Evolutionary conservation across 2,113 vertebrate species (phyloP).

Genomic region (Taxidea taxus): DNA sequence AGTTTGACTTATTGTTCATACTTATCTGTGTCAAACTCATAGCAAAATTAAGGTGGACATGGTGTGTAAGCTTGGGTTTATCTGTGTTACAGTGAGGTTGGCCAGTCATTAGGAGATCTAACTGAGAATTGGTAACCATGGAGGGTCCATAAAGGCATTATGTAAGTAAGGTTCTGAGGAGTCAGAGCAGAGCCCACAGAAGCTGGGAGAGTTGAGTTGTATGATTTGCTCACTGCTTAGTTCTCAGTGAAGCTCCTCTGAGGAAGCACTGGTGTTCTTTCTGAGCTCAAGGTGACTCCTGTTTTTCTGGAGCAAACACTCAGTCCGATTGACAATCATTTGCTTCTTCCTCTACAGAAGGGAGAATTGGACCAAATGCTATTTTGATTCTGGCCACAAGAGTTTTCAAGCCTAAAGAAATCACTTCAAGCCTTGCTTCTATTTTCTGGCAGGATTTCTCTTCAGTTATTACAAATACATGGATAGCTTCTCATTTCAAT

Average conservation of each 20-base stretch:
- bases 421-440: not conserved
- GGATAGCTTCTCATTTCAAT: not conserved
- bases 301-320: not conserved
- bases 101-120: not conserved
- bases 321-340: not conserved
- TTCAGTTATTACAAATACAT: not conserved
- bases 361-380: not conserved
- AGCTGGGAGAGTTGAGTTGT: not conserved
- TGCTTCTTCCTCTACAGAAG: not conserved
- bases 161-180: not conserved
- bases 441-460: not conserved
- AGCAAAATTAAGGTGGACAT: not conserved
- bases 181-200: not conserved
- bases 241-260: not conserved
- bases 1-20: not conserved
- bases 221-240: not conserved
- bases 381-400: not conserved
- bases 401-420: slow-evolving; percentile 1
- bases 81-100: not conserved
- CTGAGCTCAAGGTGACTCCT: not conserved
- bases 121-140: not conserved
- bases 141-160: accelerated
- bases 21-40: not conserved
- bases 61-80: too few species aligned
- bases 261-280: not conserved